These are phyloP conservation scores for Hofmannophila pseudospretella DNA, from an alignment of 2,888 invertebrate species.

Conservation along the genomic window DNA sequence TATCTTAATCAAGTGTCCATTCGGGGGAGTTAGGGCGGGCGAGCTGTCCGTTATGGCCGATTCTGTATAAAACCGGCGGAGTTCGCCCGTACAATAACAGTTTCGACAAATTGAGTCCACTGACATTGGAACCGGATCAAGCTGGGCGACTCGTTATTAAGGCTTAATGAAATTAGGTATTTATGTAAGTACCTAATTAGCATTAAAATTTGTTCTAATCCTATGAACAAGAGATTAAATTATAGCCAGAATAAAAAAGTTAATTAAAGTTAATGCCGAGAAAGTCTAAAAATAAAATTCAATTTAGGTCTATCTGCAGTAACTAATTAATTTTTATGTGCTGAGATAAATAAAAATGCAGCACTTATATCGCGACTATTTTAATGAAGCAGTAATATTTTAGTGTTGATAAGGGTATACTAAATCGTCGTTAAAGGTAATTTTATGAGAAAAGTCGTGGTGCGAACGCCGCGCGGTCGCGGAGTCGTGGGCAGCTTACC, in stretches of 20 bases:
- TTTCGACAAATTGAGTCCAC: conserved; percentile 70
- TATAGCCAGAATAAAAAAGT: too few species aligned
- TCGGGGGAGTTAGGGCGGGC: conserved; percentile 56
- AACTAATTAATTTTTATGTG: conserved; percentile 7
- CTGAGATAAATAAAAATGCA: conserved; percentile 5
- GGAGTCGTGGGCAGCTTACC: conserved; percentile 43
- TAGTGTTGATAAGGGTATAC: conserved; percentile 37
- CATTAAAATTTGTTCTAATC: not conserved
- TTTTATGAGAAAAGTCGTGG: conserved; percentile 63
- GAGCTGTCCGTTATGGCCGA: conserved; percentile 63
- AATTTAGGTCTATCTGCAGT: conserved; percentile 2
- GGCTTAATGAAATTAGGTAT: conserved; percentile 15
- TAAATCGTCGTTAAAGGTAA: conserved; percentile 32
- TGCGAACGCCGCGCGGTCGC: conserved; percentile 30
- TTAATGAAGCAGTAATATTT: conserved; percentile 15
- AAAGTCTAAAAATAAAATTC: too few species aligned
- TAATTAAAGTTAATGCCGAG: not conserved
- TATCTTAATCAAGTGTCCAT: conserved; percentile 75
- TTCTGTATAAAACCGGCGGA: conserved; percentile 56
- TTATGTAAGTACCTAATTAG: too few species aligned
- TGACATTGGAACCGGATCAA: conserved; percentile 53
- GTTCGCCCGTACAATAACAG: conserved; percentile 61
- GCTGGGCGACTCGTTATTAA: conserved; percentile 32
- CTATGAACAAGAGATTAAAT: not conserved
- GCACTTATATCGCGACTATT: conserved; percentile 2